phyloP scores from a whole-genome alignment of 2,113 vertebrate genomes.

The Protomyctophum bolini region DNA sequence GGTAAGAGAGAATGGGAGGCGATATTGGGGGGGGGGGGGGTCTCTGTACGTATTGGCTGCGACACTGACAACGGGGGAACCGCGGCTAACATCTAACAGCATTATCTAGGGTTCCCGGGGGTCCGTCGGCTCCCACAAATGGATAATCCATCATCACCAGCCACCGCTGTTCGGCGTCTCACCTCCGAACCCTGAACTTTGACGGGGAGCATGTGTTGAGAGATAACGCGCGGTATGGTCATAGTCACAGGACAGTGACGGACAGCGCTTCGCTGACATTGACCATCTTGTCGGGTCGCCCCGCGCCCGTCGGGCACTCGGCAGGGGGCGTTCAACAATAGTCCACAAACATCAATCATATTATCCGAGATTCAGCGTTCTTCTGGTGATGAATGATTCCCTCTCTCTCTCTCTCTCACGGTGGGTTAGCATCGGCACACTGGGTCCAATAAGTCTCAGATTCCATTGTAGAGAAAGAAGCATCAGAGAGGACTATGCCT shows the following conservation, averaged over 20 bases:
- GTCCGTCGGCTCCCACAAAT: conserved; percentile 2
- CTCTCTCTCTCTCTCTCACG: not conserved
- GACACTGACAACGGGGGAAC: not conserved
- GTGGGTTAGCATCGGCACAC: too few relatives aligned
- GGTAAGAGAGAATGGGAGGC: not conserved
- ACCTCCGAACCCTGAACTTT: conserved; percentile 12
- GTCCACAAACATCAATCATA: too few relatives aligned
- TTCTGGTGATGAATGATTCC: not conserved
- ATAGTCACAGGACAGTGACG: not conserved
- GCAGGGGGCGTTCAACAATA: conserved; percentile 3
- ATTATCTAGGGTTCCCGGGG: conserved; percentile 1
- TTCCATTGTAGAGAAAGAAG: too few relatives aligned
- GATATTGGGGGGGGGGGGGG: not conserved
- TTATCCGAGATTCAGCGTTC: not conserved
- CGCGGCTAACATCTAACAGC: conserved; percentile 11
- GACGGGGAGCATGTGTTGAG: not conserved
- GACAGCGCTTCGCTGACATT: not conserved
- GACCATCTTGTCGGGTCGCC: not conserved
- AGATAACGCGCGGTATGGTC: not conserved
- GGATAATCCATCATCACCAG: conserved; percentile 19
- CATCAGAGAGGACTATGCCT: too few relatives aligned
- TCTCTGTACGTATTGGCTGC: not conserved
- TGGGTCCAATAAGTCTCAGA: too few relatives aligned
- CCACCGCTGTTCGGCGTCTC: not conserved
- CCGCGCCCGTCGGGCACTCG: not conserved